Base-by-base conservation (phyloP, 2,113 vertebrate genomes). In the Thymallus thymallus region DNA sequence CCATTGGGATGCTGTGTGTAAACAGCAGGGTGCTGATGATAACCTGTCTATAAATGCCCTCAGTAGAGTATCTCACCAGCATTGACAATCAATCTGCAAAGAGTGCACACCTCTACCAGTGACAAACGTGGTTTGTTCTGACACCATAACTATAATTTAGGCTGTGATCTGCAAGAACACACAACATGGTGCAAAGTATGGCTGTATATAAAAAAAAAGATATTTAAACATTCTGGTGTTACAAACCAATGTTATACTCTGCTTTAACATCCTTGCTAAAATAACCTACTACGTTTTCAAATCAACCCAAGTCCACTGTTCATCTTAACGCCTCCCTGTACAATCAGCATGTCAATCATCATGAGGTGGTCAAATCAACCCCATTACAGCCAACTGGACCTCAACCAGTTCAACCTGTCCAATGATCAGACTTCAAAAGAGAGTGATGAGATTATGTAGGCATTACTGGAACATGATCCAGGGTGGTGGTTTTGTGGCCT, bases 401-500 rank as follows among this genome's bases (percentile, higher is more conserved):
- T 41, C 9, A 41, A 60, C n/a, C 20, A 58, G 55, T 58, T 58
- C 20, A 58, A n/a, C 16, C 18, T 6, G 24, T 63, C 23, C 61
- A 24, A 64, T 26, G n/a, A 16, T 23, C 56, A 60, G n/a, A 60
- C 56, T 23, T 60, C 7, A 60, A 20, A 51, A 60, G 56, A 41
- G 56, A 60, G 56, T 13, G 62, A 22, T 1, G 24, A 66, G 3
- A 35, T 85, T 82, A 87, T 0, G n/a, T 76, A 0, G 18, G 2
- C 10, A 79, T 80, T 64, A 29, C 29, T 20, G 74, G 61, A 2
- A 29, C 12, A 0, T 71, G 45, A 45, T 73, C 75, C 62, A 73
- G 41, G 92, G 87, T 87, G 87, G 92, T 74, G 6, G 83, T 75
- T 0, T 32, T 30, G 55, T 74, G 82, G 0, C 48, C 75, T 0